Percentiles rank a stretch among this genome's conserved stretches.
These are phyloP conservation scores for Carcina quercana DNA, from an alignment of 2,888 invertebrate genomes.

Conservation along the genomic window DNA sequence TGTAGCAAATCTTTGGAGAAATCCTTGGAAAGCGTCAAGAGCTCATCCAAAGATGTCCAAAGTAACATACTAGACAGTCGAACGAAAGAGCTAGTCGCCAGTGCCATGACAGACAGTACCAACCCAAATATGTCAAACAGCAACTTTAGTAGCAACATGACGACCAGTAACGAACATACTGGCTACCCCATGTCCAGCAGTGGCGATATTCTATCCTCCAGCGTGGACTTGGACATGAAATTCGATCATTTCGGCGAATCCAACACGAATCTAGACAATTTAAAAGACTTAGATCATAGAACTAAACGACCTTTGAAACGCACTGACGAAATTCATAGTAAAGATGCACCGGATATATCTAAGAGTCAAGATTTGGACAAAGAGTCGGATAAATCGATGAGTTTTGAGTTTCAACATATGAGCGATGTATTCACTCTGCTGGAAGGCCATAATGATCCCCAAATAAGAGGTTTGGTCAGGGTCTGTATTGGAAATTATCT, in stretches of 20 bases:
- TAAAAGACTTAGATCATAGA: constrained; percentile 35
- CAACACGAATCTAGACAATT: constrained; percentile 42
- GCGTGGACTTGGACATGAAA: constrained; percentile 74
- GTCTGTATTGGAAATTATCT: constrained; percentile 80
- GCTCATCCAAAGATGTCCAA: constrained; percentile 47
- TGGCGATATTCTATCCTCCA: constrained; percentile 49
- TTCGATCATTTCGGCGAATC: constrained; percentile 78
- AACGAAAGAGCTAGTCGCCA: constrained; percentile 42
- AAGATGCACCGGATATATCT: constrained; percentile 25
- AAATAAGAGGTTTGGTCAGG: constrained; percentile 83
- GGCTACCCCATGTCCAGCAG: constrained; percentile 64
- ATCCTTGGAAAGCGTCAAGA: constrained; percentile 50
- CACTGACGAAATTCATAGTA: constrained; percentile 35
- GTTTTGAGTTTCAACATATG: constrained; percentile 76
- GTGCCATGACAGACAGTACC: constrained; percentile 56
- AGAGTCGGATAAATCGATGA: constrained; percentile 25
- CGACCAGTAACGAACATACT: constrained; percentile 53
- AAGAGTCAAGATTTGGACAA: not conserved
- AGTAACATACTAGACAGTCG: constrained; percentile 58
- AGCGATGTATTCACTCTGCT: constrained; percentile 80
- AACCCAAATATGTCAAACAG: constrained; percentile 60
- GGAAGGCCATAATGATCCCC: constrained; percentile 85
- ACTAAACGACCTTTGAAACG: constrained; percentile 31
- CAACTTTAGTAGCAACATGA: constrained; percentile 62
- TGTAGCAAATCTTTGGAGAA: constrained; percentile 50